Percentiles rank a stretch among this genome's conserved stretches.
These are phyloP conservation scores for Bombus balteatus DNA, from an alignment of 1,140 invertebrate species.

Conservation along the genomic window DNA sequence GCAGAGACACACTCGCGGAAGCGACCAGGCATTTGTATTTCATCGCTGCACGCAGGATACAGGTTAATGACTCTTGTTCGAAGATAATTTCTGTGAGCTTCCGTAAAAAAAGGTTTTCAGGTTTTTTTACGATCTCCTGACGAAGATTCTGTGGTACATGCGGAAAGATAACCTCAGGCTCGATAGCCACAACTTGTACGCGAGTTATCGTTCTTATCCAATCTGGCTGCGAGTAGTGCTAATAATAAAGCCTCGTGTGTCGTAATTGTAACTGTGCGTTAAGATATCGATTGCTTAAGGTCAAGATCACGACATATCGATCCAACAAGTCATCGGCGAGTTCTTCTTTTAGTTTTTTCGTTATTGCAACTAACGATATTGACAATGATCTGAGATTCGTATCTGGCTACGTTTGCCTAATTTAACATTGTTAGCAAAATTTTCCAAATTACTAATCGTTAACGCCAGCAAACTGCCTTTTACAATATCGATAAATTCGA, in stretches of 20 bases:
- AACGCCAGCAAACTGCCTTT: no score
- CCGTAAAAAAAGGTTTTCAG: neutral
- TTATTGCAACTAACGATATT: no score
- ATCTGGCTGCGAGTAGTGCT: neutral
- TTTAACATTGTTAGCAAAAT: no score
- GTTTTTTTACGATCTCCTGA: neutral
- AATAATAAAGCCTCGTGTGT: constrained; percentile 26
- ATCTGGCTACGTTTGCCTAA: neutral
- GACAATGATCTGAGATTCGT: neutral
- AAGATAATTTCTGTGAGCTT: neutral
- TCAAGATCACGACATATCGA: constrained; percentile 26
- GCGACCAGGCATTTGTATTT: constrained; percentile 52
- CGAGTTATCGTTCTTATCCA: constrained; percentile 10
- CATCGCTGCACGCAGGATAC: constrained; percentile 71
- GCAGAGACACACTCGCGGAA: constrained; percentile 50
- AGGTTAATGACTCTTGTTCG: constrained; percentile 55
- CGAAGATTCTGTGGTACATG: neutral
- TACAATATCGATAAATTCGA: no score
- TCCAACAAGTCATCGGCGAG: neutral
- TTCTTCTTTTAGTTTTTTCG: neutral
- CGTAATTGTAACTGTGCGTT: neutral
- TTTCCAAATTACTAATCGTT: no score
- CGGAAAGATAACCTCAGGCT: constrained; percentile 1
- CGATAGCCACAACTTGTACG: constrained; percentile 2
- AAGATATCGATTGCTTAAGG: constrained; percentile 22